phyloP scores from a whole-genome alignment of 2,113 vertebrate species.

The Mirounga angustirostris region DNA sequence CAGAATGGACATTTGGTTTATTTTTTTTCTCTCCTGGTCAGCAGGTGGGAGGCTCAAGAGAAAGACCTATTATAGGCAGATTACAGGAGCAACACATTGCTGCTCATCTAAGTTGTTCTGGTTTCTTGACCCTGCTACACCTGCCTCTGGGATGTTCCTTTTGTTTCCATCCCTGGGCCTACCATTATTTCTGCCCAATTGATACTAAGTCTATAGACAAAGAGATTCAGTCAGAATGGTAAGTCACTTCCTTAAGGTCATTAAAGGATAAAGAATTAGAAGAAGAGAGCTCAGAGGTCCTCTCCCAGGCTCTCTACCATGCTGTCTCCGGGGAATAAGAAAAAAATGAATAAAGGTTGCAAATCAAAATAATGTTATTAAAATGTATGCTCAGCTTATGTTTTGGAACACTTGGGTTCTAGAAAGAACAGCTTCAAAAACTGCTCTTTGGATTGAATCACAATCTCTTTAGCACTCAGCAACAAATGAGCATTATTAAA shows the following conservation, averaged over 20 bases:
- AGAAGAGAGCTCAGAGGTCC: background rate
- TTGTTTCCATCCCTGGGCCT: background rate
- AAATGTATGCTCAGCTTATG: background rate
- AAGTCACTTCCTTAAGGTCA: background rate
- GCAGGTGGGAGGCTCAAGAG: background rate
- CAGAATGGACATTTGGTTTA: background rate
- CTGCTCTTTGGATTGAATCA: background rate
- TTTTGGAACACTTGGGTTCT: slow-evolving; percentile 2
- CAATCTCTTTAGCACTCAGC: background rate
- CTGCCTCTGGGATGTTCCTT: background rate
- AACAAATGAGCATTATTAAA: background rate
- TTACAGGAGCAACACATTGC: fast-evolving
- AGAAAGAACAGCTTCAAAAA: slow-evolving; percentile 8
- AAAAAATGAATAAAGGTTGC: background rate
- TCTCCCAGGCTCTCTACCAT: too few species aligned
- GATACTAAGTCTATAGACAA: background rate
- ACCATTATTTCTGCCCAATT: background rate
- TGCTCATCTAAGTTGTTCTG: background rate
- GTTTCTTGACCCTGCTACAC: background rate
- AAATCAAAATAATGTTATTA: background rate
- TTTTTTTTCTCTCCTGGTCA: background rate
- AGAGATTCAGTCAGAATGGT: background rate
- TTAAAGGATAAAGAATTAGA: background rate
- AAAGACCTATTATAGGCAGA: background rate
- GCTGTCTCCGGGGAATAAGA: background rate